Conservation (phyloP, 2,797 vertebrate species). For the Melanotaenia nigrans region DNA sequence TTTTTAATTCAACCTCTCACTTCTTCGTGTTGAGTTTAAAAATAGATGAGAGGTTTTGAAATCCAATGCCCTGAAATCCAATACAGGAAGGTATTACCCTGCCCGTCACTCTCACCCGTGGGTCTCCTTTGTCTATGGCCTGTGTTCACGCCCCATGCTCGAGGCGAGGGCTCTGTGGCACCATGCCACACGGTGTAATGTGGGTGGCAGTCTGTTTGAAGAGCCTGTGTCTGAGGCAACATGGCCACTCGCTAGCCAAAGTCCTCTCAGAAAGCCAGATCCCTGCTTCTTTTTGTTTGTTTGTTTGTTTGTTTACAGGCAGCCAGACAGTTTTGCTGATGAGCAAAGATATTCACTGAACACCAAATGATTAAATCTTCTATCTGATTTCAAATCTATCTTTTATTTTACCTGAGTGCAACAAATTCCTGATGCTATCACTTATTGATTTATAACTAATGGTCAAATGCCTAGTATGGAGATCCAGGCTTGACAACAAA, state of each 20-base stretch:
- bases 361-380: slow-evolving; percentile 19
- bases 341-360: slow-evolving; percentile 25
- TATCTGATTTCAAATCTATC: slow-evolving; percentile 18
- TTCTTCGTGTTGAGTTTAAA: slow-evolving; percentile 72
- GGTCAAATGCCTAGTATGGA: neutral
- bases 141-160: slow-evolving; percentile 73
- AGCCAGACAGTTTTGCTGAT: slow-evolving; percentile 35
- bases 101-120: slow-evolving; percentile 70
- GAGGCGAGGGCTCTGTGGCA: slow-evolving; percentile 75
- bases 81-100: slow-evolving; percentile 79
- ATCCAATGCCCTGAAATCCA: slow-evolving; percentile 69
- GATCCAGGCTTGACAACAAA: neutral
- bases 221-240: slow-evolving; percentile 60
- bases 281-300: neutral
- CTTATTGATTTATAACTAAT: slow-evolving; percentile 2
- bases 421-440: slow-evolving; percentile 25
- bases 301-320: neutral
- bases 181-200: slow-evolving; percentile 71
- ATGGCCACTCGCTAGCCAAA: slow-evolving; percentile 56
- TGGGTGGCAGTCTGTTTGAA: slow-evolving; percentile 75
- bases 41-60: slow-evolving; percentile 75
- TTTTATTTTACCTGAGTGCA: slow-evolving; percentile 15
- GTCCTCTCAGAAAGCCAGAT: slow-evolving; percentile 39
- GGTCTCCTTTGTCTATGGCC: slow-evolving; percentile 80
- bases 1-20: slow-evolving; percentile 57